A percentile compares a stretch with the other conserved stretches of the same genome.
These are phyloP conservation scores for Phyllostomus hastatus DNA, from an alignment of 2,113 vertebrate species.

Conservation along the genomic window DNA sequence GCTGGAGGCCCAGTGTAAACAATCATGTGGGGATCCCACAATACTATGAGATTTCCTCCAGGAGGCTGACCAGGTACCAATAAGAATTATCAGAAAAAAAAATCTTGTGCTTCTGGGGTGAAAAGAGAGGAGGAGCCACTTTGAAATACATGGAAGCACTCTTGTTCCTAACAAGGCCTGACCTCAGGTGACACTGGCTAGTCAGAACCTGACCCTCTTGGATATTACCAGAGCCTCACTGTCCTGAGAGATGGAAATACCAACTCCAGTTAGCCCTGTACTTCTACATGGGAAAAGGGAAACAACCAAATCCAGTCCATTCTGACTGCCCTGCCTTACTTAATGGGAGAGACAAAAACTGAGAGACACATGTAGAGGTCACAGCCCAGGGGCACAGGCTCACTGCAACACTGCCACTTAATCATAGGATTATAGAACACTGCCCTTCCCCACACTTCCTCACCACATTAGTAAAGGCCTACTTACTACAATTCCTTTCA, in stretches of 20 bases:
- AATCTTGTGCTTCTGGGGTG: not conserved
- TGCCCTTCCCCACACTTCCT: too few relatives aligned
- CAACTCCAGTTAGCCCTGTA: not conserved
- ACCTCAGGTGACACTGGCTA: rapidly evolving
- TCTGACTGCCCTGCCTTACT: not conserved
- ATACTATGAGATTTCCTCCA: not conserved
- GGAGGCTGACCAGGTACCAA: too few relatives aligned
- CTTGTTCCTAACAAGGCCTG: not conserved
- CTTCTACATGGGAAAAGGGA: not conserved
- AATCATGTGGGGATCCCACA: not conserved
- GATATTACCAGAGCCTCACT: not conserved
- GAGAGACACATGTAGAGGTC: not conserved
- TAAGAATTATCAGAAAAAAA: not conserved
- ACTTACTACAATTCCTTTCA: not conserved
- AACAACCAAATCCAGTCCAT: not conserved
- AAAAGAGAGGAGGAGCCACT: too few relatives aligned
- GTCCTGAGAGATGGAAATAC: too few relatives aligned
- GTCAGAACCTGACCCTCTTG: not conserved
- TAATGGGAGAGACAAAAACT: not conserved
- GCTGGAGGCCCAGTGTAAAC: too few relatives aligned
- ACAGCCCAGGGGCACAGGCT: not conserved
- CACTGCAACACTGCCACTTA: not conserved
- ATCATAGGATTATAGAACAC: not conserved
- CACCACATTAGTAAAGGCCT: not conserved
- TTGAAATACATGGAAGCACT: not conserved